Percentiles rank a stretch among this genome's conserved stretches.
phyloP scores from a whole-genome alignment of 37 sponge, comb jelly and placozoan species.

The Lycopodina hypogea region DNA sequence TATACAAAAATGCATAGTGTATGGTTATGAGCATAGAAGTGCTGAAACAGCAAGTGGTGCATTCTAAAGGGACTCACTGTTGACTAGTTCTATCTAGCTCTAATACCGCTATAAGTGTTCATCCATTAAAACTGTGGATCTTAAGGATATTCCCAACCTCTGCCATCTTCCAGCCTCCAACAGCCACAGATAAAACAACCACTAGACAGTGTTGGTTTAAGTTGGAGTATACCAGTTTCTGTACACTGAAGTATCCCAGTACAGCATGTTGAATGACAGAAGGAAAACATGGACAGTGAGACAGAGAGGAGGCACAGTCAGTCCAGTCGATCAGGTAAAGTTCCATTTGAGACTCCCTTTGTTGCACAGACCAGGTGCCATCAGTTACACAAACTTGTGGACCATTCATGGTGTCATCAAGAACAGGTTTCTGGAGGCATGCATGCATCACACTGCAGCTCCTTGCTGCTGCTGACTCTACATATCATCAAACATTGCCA shows the following conservation, averaged over 20 bases:
- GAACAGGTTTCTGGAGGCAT: neutral
- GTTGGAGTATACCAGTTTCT: neutral
- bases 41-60: no score
- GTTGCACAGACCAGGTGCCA: neutral
- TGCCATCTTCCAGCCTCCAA: no score
- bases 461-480: neutral
- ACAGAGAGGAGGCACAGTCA: neutral
- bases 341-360: constrained; percentile 10
- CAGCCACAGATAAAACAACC: no score
- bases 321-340: neutral
- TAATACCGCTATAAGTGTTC: no score
- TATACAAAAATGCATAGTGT: no score
- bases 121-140: no score
- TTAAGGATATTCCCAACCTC: no score
- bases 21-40: no score
- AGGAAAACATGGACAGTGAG: neutral
- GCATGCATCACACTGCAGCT: neutral
- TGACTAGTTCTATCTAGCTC: no score
- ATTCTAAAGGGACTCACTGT: no score
- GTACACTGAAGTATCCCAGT: neutral
- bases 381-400: neutral
- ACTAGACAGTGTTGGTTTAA: neutral
- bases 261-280: neutral
- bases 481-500: neutral
- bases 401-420: neutral